These are phyloP conservation scores for Spongia lamella DNA, from an alignment of 37 sponge, comb jelly and placozoan species.

Conservation along the genomic window DNA sequence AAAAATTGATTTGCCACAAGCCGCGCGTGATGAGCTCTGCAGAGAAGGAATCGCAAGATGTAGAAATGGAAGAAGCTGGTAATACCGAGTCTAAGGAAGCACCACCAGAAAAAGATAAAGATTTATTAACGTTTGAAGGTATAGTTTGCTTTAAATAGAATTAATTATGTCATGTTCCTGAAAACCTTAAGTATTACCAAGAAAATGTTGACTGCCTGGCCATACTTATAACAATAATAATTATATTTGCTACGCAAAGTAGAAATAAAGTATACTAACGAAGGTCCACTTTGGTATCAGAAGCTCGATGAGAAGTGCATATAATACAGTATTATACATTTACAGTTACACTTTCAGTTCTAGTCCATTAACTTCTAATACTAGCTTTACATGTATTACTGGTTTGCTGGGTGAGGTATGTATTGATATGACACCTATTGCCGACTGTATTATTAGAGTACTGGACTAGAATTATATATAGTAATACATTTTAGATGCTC, in stretches of 20 bases:
- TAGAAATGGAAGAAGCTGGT: conserved; percentile 65
- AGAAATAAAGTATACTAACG: no score
- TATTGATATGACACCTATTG: not conserved
- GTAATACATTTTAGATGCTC: conserved; percentile 76
- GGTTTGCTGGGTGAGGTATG: not conserved
- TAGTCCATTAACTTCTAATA: not conserved
- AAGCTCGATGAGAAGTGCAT: no score
- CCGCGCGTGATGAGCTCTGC: no score
- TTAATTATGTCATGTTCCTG: no score
- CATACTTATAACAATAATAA: no score
- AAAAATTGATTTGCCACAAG: no score
- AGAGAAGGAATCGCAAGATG: conserved; percentile 26
- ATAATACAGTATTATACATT: no score
- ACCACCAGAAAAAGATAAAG: conserved; percentile 54
- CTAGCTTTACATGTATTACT: not conserved
- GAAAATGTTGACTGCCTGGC: no score
- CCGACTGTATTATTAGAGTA: not conserved
- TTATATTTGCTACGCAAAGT: no score
- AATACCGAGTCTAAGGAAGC: conserved; percentile 24
- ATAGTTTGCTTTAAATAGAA: not conserved
- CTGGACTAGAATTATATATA: not conserved
- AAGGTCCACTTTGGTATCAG: no score
- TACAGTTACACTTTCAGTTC: not conserved
- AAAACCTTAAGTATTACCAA: no score
- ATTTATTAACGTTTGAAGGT: conserved; percentile 71